Conservation (phyloP, 1,140 invertebrate species). For the Temnothorax longispinosus region DNA sequence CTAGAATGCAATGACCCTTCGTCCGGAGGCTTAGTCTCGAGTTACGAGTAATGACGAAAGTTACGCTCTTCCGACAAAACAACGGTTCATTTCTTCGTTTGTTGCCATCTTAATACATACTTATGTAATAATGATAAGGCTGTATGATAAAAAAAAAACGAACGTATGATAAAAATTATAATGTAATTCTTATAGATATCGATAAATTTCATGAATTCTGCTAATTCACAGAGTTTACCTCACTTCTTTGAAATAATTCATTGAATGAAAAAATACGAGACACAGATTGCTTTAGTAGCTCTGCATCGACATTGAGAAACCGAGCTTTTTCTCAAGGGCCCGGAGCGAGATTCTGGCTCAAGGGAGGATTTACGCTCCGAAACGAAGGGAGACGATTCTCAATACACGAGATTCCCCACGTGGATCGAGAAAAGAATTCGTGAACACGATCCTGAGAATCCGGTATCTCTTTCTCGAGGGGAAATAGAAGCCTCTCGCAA, state of each 20-base stretch:
- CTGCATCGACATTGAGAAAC: neutral
- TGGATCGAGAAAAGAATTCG: conserved; percentile 64
- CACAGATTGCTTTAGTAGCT: neutral
- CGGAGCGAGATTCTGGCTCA: neutral
- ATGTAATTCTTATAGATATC: no score
- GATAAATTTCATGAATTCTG: neutral
- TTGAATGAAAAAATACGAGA: neutral
- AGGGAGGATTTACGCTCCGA: conserved; percentile 27
- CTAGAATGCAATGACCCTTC: conserved; percentile 69
- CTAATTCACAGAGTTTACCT: neutral
- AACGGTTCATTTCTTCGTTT: neutral
- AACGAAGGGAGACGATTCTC: conserved; percentile 3
- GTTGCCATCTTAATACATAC: neutral
- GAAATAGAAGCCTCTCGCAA: neutral
- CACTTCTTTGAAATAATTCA: neutral
- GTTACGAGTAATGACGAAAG: conserved; percentile 58
- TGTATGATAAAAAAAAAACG: no score
- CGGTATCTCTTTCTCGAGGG: conserved; percentile 3
- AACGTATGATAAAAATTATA: no score
- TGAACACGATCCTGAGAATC: conserved; percentile 48
- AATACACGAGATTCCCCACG: neutral
- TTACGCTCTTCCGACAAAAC: neutral
- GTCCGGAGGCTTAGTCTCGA: neutral
- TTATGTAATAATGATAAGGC: neutral
- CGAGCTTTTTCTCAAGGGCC: neutral